phyloP scores from a whole-genome alignment of 1,140 invertebrate species.

The Chironomus tepperi region DNA sequence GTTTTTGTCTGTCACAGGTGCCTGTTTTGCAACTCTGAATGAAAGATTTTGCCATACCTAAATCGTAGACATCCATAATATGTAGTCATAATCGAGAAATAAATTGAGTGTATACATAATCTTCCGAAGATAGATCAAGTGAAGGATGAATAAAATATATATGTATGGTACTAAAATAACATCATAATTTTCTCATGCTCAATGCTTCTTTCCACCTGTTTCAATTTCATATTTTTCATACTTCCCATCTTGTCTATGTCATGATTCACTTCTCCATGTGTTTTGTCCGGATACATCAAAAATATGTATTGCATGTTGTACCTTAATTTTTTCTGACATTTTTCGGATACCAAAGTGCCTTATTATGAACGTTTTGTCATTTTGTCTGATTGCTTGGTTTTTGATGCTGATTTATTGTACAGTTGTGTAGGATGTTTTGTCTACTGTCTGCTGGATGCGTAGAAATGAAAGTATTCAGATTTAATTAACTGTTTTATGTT shows the following conservation, averaged over 20 bases:
- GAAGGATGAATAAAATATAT: neutral
- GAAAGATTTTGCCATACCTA: too few relatives aligned
- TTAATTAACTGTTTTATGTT: too few relatives aligned
- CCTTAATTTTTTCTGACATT: neutral
- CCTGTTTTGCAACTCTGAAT: too few relatives aligned
- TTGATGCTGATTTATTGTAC: too few relatives aligned
- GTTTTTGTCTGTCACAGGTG: too few relatives aligned
- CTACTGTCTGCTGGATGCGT: too few relatives aligned
- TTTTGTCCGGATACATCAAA: neutral
- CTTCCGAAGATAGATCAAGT: neutral
- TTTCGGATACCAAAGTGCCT: neutral
- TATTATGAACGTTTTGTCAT: neutral
- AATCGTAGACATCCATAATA: neutral
- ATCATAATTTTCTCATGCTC: neutral
- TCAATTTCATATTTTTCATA: neutral
- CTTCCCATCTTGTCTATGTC: neutral
- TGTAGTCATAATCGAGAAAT: neutral
- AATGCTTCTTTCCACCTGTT: neutral
- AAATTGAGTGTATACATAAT: slow-evolving; percentile 14
- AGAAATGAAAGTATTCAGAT: too few relatives aligned
- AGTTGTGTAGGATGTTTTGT: too few relatives aligned
- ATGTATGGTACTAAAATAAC: neutral
- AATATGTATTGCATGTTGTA: neutral
- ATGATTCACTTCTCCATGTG: neutral
- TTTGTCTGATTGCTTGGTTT: neutral